Percentiles rank a stretch among this genome's conserved stretches.
These are phyloP conservation scores for Dendroctonus valens DNA, from an alignment of 1,140 invertebrate genomes.

Conservation along the genomic window DNA sequence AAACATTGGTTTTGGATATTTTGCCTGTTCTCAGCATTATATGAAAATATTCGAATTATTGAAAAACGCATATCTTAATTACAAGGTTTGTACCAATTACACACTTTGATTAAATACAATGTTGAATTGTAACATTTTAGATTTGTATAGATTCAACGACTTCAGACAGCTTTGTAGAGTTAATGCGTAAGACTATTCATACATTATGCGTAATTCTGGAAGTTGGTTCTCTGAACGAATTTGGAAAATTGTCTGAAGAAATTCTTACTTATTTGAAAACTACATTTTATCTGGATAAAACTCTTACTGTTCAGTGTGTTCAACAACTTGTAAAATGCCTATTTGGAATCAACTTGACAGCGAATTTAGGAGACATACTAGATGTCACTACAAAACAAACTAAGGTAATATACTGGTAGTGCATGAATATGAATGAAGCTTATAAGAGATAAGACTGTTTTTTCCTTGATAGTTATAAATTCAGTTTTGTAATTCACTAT, in stretches of 20 bases:
- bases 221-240: conserved; percentile 69
- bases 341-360: conserved; percentile 75
- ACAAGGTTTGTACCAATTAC: conserved; percentile 58
- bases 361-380: conserved; percentile 50
- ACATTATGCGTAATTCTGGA: conserved; percentile 76
- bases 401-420: conserved; percentile 16
- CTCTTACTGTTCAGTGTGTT: conserved; percentile 72
- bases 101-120: not conserved
- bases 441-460: not conserved
- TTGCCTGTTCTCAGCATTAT: conserved; percentile 70
- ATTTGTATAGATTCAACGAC: conserved; percentile 69
- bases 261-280: conserved; percentile 73
- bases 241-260: conserved; percentile 76
- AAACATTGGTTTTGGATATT: conserved; percentile 59
- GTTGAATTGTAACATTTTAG: conserved; percentile 47
- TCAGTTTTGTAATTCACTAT: too few species aligned
- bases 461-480: not conserved
- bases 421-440: not conserved
- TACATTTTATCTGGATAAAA: conserved; percentile 69
- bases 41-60: conserved; percentile 74
- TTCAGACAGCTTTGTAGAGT: conserved; percentile 71
- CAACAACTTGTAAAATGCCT: conserved; percentile 81
- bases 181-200: conserved; percentile 66
- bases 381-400: conserved; percentile 19
- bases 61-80: conserved; percentile 74